These are phyloP conservation scores for Suricata suricatta DNA, from an alignment of 2,113 vertebrate species.

Conservation along the genomic window DNA sequence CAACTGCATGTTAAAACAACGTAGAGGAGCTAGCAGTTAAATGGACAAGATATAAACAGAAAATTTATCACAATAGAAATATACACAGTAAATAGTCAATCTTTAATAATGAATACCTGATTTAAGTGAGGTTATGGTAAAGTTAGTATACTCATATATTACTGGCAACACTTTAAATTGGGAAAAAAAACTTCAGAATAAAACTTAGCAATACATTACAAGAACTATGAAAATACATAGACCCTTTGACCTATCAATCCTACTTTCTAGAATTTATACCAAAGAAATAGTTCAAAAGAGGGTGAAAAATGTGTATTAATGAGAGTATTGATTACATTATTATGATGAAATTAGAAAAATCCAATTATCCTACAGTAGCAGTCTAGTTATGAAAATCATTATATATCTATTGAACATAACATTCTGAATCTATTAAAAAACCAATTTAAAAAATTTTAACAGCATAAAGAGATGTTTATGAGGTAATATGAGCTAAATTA, in stretches of 20 bases:
- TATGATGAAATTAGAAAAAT: background rate
- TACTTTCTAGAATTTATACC: background rate
- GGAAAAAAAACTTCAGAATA: background rate
- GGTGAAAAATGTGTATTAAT: background rate
- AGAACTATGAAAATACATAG: background rate
- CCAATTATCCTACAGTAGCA: background rate
- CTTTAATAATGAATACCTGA: background rate
- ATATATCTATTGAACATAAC: slow-evolving; percentile 29
- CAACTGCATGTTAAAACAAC: background rate
- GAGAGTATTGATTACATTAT: slow-evolving; percentile 45
- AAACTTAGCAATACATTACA: background rate
- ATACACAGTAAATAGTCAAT: background rate
- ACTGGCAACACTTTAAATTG: background rate
- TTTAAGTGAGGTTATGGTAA: background rate
- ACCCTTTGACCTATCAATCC: background rate
- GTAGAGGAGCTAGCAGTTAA: background rate
- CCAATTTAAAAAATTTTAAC: slow-evolving; percentile 17
- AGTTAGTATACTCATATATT: background rate
- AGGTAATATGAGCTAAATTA: background rate
- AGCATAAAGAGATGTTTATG: background rate
- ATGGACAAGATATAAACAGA: background rate
- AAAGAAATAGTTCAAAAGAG: slow-evolving; percentile 37
- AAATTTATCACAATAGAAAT: slow-evolving; percentile 1
- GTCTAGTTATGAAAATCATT: slow-evolving; percentile 50
- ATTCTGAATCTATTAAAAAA: slow-evolving; percentile 51